These are phyloP conservation scores for Caenorhabditis virilis DNA, from an alignment of 2,888 invertebrate species.

Conservation along the genomic window DNA sequence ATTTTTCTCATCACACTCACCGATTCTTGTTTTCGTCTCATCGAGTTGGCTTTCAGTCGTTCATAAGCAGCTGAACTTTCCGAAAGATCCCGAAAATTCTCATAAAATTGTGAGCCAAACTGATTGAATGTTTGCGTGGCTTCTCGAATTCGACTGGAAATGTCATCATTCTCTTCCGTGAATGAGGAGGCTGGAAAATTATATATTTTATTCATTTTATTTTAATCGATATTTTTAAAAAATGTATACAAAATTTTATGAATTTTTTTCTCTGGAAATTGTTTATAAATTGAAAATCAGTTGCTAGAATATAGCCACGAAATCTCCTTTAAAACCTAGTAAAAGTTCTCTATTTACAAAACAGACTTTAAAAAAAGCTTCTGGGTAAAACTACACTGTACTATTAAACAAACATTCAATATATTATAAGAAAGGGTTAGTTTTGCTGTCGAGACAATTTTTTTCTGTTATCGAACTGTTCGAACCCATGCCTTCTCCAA, in stretches of 20 bases:
- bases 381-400: no score
- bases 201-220: background rate
- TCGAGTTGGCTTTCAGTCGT: slow-evolving; percentile 22
- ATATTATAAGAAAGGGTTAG: no score
- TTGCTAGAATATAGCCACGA: background rate
- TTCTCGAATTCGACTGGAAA: slow-evolving; percentile 38
- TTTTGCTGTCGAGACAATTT: no score
- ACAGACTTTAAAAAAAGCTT: no score
- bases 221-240: background rate
- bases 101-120: slow-evolving; percentile 45
- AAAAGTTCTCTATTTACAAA: background rate
- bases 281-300: background rate
- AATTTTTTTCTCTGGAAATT: background rate
- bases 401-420: no score
- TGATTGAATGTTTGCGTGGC: slow-evolving; percentile 45
- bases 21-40: slow-evolving; percentile 12
- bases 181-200: slow-evolving; percentile 19
- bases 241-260: background rate
- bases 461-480: no score
- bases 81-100: slow-evolving; percentile 24
- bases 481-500: no score
- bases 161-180: slow-evolving; percentile 29
- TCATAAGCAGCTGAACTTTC: slow-evolving; percentile 23
- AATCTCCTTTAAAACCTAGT: background rate
- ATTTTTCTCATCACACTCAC: slow-evolving; percentile 9